Evolutionary conservation across 2,113 vertebrate species (phyloP), one percentile per base, ranked within the genome.

Genomic region (Athene noctua): DNA sequence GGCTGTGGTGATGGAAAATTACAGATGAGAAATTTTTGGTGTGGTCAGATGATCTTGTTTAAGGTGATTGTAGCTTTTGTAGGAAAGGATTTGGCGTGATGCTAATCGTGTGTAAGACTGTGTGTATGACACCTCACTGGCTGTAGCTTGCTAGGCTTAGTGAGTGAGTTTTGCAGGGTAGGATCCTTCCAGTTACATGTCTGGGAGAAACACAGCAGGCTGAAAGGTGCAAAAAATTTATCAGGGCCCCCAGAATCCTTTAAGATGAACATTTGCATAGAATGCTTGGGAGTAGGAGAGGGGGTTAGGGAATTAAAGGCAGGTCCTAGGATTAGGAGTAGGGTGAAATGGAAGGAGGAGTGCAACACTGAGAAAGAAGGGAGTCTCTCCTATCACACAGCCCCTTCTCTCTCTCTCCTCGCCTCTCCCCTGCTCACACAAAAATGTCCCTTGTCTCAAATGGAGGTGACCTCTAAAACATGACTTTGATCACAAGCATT

Each of bases 401-500:
- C 14, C 68, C 67, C 49, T 71, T 73, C 18, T 65, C 44, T 51
- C 44, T 34, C 11, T 57, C 40, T n/a, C 49, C 26, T 2, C 30
- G 13, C n/a, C 30, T 40, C 23, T 3, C 20, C 73, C 32, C 13
- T 21, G 18, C 52, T 67, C 36, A 36, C 82, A 78, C 78, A 94
- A 30, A 94, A 73, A 73, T 81, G 89, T 87, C 81, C 81, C 91
- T 83, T 59, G 63, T 86, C 88, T 81, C 86, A 55, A 46, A 34
- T 25, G 66, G 86, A 93, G 91, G 77, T 96, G 96, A 96, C 96
- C 96, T 93, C 90, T 88, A 44, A 44, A 66, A 32, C 30, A 67
- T 3, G 61, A 92, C 96, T 97, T 97, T 96, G 96, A 97, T 96
- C 96, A 88, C 54, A 11, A 57, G 62, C 96, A 96, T 92, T 94